phyloP scores from a whole-genome alignment of 37 sponge, comb jelly and placozoan genomes.

The Spongia lamella region DNA sequence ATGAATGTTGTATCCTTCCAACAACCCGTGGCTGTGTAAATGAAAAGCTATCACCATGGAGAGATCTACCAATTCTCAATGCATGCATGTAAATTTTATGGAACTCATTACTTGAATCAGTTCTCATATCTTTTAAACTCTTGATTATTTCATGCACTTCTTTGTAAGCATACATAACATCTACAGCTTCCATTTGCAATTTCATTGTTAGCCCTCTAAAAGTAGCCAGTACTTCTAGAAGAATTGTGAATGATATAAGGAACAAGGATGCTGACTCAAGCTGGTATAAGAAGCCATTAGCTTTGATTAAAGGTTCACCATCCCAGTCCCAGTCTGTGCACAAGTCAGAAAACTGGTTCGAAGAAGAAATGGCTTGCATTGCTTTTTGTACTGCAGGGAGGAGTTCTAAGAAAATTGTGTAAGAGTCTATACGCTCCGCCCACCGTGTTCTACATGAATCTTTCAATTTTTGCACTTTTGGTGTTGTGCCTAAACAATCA shows the following conservation, averaged over 20 bases:
- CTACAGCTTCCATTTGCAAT: slow-evolving; percentile 53
- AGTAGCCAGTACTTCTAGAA: slow-evolving; percentile 22
- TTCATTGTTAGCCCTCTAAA: slow-evolving; percentile 43
- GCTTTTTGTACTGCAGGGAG: slow-evolving; percentile 30
- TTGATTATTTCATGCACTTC: slow-evolving; percentile 9
- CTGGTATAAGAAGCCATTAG: slow-evolving; percentile 64
- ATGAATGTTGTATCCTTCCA: slow-evolving; percentile 45
- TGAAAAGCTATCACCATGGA: slow-evolving; percentile 44
- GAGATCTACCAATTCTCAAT: slow-evolving; percentile 23
- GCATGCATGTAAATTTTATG: slow-evolving; percentile 15
- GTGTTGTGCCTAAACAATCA: not conserved
- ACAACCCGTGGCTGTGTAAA: slow-evolving; percentile 25
- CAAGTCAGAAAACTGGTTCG: slow-evolving; percentile 20
- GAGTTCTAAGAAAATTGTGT: slow-evolving; percentile 54
- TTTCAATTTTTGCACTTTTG: slow-evolving; percentile 41
- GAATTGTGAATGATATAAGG: slow-evolving; percentile 46
- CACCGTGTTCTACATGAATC: slow-evolving; percentile 63
- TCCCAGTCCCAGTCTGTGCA: slow-evolving; percentile 67
- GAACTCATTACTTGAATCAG: slow-evolving; percentile 10
- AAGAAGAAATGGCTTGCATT: slow-evolving; percentile 50
- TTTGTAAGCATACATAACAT: slow-evolving; percentile 63
- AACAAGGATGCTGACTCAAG: slow-evolving; percentile 35
- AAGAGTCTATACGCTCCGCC: slow-evolving; percentile 45
- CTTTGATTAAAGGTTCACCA: slow-evolving; percentile 50
- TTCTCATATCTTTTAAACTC: slow-evolving; percentile 33